A percentile compares a stretch with the other conserved stretches of the same genome.
Conservation (phyloP, 1,140 invertebrate genomes). For the Ladona fulva region DNA sequence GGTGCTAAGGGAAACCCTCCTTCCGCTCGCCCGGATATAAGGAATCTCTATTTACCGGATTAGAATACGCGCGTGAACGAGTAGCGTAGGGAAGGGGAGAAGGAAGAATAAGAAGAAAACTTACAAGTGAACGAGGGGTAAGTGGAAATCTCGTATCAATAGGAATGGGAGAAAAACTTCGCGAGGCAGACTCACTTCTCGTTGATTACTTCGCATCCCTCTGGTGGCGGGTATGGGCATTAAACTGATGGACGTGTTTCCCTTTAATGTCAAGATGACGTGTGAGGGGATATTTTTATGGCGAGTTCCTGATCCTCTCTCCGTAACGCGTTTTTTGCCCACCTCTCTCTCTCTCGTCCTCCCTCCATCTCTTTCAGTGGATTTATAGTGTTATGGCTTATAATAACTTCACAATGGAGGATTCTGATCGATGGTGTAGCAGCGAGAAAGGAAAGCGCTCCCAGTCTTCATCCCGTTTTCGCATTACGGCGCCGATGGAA, state of each 20-base stretch:
- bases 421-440: neutral
- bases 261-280: neutral
- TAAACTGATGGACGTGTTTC: neutral
- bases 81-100: neutral
- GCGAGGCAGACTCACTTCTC: neutral
- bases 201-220: neutral
- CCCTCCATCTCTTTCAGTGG: neutral
- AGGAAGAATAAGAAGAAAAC: neutral
- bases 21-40: no score
- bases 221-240: neutral
- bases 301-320: no score
- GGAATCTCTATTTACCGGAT: no score
- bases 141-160: neutral
- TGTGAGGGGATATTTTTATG: neutral
- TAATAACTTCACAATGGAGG: neutral
- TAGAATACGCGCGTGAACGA: no score
- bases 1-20: no score
- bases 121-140: neutral
- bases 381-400: conserved; percentile 2
- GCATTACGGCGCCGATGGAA: no score
- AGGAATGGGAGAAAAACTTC: neutral
- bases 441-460: no score
- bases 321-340: no score
- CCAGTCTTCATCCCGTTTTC: no score
- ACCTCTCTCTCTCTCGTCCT: no score